Percentiles rank a stretch among this genome's conserved stretches.
phyloP scores from a whole-genome alignment of 1,140 invertebrate genomes.

The Zaprionus ghesquierei region DNA sequence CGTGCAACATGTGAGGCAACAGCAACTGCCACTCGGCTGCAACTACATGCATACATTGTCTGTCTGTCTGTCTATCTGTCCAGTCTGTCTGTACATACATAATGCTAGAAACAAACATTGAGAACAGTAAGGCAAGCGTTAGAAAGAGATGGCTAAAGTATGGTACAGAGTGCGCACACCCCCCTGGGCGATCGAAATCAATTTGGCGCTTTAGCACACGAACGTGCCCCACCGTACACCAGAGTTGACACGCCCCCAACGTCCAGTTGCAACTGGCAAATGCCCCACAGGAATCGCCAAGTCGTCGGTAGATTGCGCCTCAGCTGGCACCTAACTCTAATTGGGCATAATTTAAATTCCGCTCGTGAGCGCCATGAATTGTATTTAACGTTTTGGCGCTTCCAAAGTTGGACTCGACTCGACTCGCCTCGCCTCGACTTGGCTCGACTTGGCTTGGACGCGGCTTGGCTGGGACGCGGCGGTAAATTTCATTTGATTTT shows the following conservation, averaged over 20 bases:
- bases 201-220: conserved; percentile 80
- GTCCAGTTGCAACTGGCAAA: conserved; percentile 28
- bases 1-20: conserved; percentile 52
- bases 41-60: conserved; percentile 7
- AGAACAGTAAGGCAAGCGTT: conserved; percentile 4
- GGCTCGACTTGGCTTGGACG: too few relatives aligned
- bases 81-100: conserved; percentile 28
- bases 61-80: background rate
- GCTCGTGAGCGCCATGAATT: conserved; percentile 79
- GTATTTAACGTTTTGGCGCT: conserved; percentile 80
- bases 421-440: conserved; percentile 24
- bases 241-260: conserved; percentile 63
- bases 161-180: conserved; percentile 15
- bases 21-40: conserved; percentile 41
- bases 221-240: conserved; percentile 59
- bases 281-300: conserved; percentile 66
- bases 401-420: conserved; percentile 67
- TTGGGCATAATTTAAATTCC: conserved; percentile 81
- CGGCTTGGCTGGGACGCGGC: too few relatives aligned
- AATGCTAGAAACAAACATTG: conserved; percentile 44
- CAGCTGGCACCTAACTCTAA: conserved; percentile 75
- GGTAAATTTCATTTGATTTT: conserved; percentile 80
- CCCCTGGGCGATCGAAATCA: conserved; percentile 78
- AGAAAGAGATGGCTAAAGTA: background rate
- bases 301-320: conserved; percentile 34